phyloP scores from a whole-genome alignment of 1,140 invertebrate genomes.

The Musca domestica region DNA sequence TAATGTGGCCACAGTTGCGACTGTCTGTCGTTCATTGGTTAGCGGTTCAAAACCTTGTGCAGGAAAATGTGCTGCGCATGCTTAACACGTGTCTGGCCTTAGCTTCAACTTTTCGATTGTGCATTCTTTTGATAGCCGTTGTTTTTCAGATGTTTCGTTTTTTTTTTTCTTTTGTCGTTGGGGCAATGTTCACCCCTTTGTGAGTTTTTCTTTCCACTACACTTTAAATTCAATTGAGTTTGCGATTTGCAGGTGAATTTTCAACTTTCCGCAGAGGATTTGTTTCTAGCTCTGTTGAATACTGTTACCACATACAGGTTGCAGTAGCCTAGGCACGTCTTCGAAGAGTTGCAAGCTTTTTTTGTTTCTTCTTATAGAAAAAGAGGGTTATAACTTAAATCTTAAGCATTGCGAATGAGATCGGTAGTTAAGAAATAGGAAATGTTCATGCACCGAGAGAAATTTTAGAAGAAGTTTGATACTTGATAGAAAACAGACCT shows the following conservation, averaged over 20 bases:
- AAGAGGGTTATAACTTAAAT: neutral
- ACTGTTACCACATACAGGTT: too few relatives aligned
- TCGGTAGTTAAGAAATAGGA: conserved; percentile 11
- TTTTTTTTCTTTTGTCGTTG: neutral
- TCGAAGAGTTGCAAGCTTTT: too few relatives aligned
- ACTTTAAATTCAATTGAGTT: conserved; percentile 16
- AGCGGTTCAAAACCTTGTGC: neutral
- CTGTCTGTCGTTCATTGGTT: too few relatives aligned
- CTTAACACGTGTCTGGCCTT: conserved; percentile 22
- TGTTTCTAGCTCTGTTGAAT: too few relatives aligned
- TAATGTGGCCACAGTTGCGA: too few relatives aligned
- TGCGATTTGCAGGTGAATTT: conserved; percentile 15
- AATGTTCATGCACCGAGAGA: neutral
- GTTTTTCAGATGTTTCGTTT: neutral
- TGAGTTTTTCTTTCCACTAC: neutral
- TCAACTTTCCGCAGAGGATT: neutral
- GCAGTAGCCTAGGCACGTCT: too few relatives aligned
- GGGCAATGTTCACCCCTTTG: conserved; percentile 10
- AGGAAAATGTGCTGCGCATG: conserved; percentile 9
- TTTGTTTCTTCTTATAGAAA: neutral
- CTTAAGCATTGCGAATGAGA: neutral
- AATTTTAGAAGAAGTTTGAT: too few relatives aligned
- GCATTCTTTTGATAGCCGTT: neutral
- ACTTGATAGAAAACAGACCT: too few relatives aligned
- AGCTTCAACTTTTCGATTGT: conserved; percentile 17